Base-by-base conservation (phyloP, 1,140 invertebrate species). In the Hyles euphorbiae region DNA sequence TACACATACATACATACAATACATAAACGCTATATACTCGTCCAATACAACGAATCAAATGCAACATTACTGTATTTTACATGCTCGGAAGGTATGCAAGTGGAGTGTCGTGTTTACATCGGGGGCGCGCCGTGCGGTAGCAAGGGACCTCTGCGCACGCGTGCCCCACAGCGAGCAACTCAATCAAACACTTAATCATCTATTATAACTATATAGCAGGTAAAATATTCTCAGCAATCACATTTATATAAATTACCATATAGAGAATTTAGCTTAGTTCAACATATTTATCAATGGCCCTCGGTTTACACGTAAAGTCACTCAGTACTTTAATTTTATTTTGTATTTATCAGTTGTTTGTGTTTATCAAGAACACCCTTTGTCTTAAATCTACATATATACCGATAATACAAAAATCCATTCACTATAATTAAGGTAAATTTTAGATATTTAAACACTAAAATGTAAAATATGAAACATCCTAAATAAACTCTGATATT, bases 401-500 rank as follows among this genome's bases (percentile, higher is more conserved):
- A 87, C 83, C 83, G 76, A 87, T 86, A 88, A 87, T 88, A 88
- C 85, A 88, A 88, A 87, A 88, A 88, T 88, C 81, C 82, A 83
- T 88, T 87, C 72, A 81, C 81, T 87, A 87, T 84, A 88, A 86
- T 88, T 88, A 88, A 84, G 83, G 83, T 88, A 88, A 88, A 86
- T 88, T 88, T 88, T 86, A 87, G 85, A 85, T 87, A 86, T 85
- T 88, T 87, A 87, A 87, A 83, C 77, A 82, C 83, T 87, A 88
- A 86, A 56, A 87, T 86, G 85, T 88, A 88, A 85, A 87, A 85
- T 87, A 88, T 87, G 75, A 87, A 87, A 88, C 85, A 84, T 88
- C 83, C 83, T 88, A 88, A 88, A 88, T 88, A 88, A 88, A 88
- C 82, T 88, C 85, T 87, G 85, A 88, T 88, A 88, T 87, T 85